Percentiles rank a stretch among this genome's conserved stretches.
Conservation (phyloP, 1,140 invertebrate genomes). For the Drosophila kanapiae region DNA sequence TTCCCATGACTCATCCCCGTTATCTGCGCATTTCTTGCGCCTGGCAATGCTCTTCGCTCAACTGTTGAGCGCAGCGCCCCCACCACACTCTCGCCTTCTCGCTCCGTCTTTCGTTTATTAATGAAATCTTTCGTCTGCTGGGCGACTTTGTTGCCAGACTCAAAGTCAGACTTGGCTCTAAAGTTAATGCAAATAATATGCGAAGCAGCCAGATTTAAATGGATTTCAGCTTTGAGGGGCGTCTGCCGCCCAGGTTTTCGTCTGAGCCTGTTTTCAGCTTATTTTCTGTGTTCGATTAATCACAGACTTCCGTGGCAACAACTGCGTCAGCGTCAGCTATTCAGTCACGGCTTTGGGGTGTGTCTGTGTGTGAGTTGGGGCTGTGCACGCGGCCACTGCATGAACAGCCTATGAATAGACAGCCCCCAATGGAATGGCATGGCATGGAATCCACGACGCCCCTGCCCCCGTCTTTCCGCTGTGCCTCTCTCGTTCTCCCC, state of each 20-base stretch:
- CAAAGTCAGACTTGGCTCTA: slow-evolving; percentile 48
- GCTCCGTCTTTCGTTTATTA: slow-evolving; percentile 54
- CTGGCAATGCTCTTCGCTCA: slow-evolving; percentile 63
- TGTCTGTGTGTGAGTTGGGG: slow-evolving; percentile 45
- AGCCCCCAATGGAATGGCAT: slow-evolving; percentile 64
- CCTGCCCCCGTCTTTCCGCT: not conserved
- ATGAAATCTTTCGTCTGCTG: slow-evolving; percentile 59
- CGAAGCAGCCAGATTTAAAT: slow-evolving; percentile 29
- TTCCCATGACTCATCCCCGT: slow-evolving; percentile 28
- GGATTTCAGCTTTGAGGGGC: slow-evolving; percentile 40
- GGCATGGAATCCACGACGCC: slow-evolving; percentile 27
- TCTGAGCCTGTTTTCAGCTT: slow-evolving; percentile 58
- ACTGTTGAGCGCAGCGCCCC: slow-evolving; percentile 54
- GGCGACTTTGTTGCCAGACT: slow-evolving; percentile 28
- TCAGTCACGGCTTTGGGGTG: slow-evolving; percentile 77
- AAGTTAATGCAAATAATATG: slow-evolving; percentile 56
- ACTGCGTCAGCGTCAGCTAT: slow-evolving; percentile 77
- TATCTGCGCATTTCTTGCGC: slow-evolving; percentile 17
- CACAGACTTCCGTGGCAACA: slow-evolving; percentile 81
- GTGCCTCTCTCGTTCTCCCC: not conserved
- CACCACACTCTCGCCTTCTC: slow-evolving; percentile 6
- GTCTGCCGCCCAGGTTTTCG: slow-evolving; percentile 42
- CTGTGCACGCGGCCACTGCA: slow-evolving; percentile 75
- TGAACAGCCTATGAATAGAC: slow-evolving; percentile 79
- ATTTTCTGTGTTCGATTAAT: slow-evolving; percentile 59